Evolutionary conservation across 1,140 invertebrate genomes (phyloP).

Genomic region (Microplitis mediator): DNA sequence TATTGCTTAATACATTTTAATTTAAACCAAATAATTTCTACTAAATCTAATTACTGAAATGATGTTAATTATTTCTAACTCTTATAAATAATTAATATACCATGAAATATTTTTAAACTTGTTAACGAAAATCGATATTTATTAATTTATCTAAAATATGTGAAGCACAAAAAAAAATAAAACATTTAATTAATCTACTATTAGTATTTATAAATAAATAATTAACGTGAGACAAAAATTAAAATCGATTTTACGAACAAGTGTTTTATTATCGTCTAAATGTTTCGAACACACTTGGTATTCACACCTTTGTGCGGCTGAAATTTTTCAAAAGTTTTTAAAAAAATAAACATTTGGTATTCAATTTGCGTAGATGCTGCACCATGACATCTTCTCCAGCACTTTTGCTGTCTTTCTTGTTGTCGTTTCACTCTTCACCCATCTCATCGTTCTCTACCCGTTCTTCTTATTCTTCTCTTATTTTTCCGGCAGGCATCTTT

Average conservation of each 20-base stretch:
- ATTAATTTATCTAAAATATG: too few species aligned
- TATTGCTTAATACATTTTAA: too few species aligned
- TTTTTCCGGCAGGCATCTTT: not conserved
- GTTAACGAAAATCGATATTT: too few species aligned
- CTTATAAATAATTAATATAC: too few species aligned
- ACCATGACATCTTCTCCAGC: not conserved
- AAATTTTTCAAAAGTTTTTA: conserved; percentile 34
- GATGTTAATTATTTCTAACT: too few species aligned
- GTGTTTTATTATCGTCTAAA: conserved; percentile 18
- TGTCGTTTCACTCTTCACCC: too few species aligned
- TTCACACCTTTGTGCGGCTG: conserved; percentile 22
- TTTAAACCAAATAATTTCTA: too few species aligned
- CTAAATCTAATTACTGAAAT: too few species aligned
- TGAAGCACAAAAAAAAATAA: too few species aligned
- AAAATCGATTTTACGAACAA: not conserved
- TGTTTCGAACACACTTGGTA: conserved; percentile 28
- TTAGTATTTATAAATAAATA: too few species aligned
- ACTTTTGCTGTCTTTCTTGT: not conserved
- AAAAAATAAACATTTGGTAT: conserved; percentile 28
- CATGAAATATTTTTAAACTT: too few species aligned
- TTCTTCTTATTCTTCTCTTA: not conserved
- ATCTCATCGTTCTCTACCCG: not conserved
- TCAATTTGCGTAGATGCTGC: conserved; percentile 33
- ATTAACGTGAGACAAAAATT: not conserved
- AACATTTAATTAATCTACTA: too few species aligned